Percentiles rank a stretch among this genome's conserved stretches.
These are phyloP conservation scores for Trichopria drosophilae DNA, from an alignment of 2,888 invertebrate genomes.

Conservation along the genomic window DNA sequence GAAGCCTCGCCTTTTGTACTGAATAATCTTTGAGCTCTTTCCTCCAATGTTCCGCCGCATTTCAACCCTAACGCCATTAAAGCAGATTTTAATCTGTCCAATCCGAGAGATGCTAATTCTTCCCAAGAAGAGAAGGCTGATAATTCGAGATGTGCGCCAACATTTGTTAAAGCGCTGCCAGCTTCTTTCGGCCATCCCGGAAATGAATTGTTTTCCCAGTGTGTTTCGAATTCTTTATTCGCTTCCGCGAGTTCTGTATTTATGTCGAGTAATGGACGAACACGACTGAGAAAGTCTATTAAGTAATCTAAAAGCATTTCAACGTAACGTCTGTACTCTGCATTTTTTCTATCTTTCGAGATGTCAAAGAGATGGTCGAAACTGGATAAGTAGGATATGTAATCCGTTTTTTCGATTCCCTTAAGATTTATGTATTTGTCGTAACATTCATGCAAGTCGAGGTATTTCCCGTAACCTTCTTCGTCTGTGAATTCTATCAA, in stretches of 20 bases:
- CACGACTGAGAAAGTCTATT: slow-evolving; percentile 77
- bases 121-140: slow-evolving; percentile 97
- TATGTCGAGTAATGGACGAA: slow-evolving; percentile 84
- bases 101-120: slow-evolving; percentile 93
- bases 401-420: slow-evolving; percentile 95
- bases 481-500: slow-evolving; percentile 98
- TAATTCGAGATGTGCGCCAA: slow-evolving; percentile 96
- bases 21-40: slow-evolving; percentile 94
- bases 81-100: slow-evolving; percentile 96
- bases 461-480: slow-evolving; percentile 97
- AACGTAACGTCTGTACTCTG: slow-evolving; percentile 84
- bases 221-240: slow-evolving; percentile 76
- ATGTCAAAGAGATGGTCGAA: slow-evolving; percentile 97
- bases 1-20: slow-evolving; percentile 94
- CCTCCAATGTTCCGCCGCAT: slow-evolving; percentile 97
- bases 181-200: slow-evolving; percentile 98
- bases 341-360: slow-evolving; percentile 86
- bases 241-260: slow-evolving; percentile 77
- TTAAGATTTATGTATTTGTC: slow-evolving; percentile 95
- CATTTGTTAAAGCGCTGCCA: slow-evolving; percentile 87
- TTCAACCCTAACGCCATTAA: slow-evolving; percentile 95
- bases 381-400: slow-evolving; percentile 89
- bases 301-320: slow-evolving; percentile 83
- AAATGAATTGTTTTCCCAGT: slow-evolving; percentile 88
- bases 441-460: slow-evolving; percentile 96